A percentile compares a stretch with the other conserved stretches of the same genome.
These are phyloP conservation scores for Odontomachus brunneus DNA, from an alignment of 1,140 invertebrate species.

Conservation along the genomic window DNA sequence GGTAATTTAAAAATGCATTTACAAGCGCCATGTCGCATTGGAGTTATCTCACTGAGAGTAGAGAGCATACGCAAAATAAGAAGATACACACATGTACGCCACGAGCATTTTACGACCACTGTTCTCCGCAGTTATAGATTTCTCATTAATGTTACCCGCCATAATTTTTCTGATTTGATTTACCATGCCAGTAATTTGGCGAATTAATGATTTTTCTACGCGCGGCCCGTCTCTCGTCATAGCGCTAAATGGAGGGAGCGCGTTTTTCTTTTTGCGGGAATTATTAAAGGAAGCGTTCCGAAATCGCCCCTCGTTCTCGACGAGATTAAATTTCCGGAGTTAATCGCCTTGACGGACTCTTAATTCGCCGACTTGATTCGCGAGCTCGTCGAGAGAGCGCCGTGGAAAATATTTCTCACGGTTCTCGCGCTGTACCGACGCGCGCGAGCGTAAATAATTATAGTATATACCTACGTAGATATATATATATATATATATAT, in stretches of 20 bases:
- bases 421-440: constrained; percentile 33
- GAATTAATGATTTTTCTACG: constrained; percentile 41
- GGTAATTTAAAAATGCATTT: constrained; percentile 63
- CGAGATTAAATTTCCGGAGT: constrained; percentile 73
- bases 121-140: background rate
- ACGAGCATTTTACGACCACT: background rate
- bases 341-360: constrained; percentile 73
- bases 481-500: constrained; percentile 24
- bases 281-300: constrained; percentile 67
- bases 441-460: constrained; percentile 68
- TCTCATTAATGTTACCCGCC: background rate
- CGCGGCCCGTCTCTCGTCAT: background rate
- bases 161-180: constrained; percentile 2
- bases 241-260: constrained; percentile 45
- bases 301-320: constrained; percentile 73
- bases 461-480: background rate
- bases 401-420: constrained; percentile 48
- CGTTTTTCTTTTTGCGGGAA: constrained; percentile 61
- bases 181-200: constrained; percentile 52
- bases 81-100: background rate
- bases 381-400: constrained; percentile 56
- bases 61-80: background rate
- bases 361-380: constrained; percentile 73
- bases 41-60: constrained; percentile 31
- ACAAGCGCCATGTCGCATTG: constrained; percentile 28